Evolutionary conservation across 2,113 vertebrate species (phyloP).

Genomic region (Centropristis striata): DNA sequence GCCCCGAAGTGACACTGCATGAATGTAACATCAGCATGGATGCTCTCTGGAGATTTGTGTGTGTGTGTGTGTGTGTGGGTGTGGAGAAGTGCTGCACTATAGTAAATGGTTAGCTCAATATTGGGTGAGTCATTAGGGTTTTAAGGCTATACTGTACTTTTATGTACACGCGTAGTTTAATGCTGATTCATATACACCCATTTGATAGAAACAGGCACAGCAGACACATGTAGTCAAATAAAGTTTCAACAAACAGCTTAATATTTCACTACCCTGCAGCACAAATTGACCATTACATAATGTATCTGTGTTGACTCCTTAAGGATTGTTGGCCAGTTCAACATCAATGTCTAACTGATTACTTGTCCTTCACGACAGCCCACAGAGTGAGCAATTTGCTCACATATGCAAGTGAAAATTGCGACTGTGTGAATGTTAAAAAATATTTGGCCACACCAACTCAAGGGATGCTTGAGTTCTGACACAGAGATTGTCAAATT

Average conservation of each 20-base stretch:
- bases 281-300: not conserved
- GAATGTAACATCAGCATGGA: constrained; percentile 42
- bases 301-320: not conserved
- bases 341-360: too few species aligned
- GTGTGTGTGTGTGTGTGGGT: constrained; percentile 12
- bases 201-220: not conserved
- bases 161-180: not conserved
- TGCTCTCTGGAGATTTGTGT: constrained; percentile 14
- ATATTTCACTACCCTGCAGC: not conserved
- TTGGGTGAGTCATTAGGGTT: constrained; percentile 31
- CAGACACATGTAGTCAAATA: not conserved
- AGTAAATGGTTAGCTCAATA: constrained; percentile 6
- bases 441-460: too few species aligned
- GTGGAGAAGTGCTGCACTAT: not conserved
- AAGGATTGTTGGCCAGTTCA: too few species aligned
- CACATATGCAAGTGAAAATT: too few species aligned
- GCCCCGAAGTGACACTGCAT: constrained; percentile 21
- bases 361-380: too few species aligned
- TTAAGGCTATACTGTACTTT: not conserved
- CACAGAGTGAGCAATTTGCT: too few species aligned
- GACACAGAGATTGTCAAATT: too few species aligned
- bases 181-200: not conserved
- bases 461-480: too few species aligned
- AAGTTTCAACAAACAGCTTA: not conserved
- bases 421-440: too few species aligned